Conservation (phyloP, 2,797 vertebrate genomes). For the Hybognathus amarus region DNA sequence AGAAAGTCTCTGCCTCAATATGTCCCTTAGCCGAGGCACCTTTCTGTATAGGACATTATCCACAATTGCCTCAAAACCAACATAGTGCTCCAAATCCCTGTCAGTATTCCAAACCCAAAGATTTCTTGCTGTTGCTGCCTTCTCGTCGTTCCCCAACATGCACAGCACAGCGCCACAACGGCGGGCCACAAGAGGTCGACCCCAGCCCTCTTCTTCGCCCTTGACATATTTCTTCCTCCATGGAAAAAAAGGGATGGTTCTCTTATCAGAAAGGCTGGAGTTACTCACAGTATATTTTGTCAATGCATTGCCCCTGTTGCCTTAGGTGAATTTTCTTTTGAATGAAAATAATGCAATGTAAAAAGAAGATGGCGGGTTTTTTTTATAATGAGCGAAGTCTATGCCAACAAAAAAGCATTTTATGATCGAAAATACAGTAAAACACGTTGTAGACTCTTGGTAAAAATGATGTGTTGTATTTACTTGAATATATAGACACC, state of each 20-base stretch:
- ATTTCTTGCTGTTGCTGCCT: no score
- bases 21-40: constrained; percentile 51
- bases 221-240: background rate
- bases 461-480: no score
- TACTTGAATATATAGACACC: no score
- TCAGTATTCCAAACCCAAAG: no score
- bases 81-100: no score
- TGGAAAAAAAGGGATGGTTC: background rate
- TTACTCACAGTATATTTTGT: background rate
- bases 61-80: constrained; percentile 52
- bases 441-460: background rate
- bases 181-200: background rate
- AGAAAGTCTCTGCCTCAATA: constrained; percentile 55
- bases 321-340: background rate
- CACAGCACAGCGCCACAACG: background rate
- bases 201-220: background rate
- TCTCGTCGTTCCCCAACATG: no score
- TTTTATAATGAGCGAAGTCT: no score
- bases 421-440: background rate
- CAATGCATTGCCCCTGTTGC: background rate
- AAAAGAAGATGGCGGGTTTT: background rate
- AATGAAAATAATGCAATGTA: background rate
- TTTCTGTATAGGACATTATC: constrained; percentile 58
- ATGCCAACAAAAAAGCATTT: no score
- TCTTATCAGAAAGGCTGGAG: background rate